Conservation (phyloP, 2,888 invertebrate genomes). For the Patella depressa region DNA sequence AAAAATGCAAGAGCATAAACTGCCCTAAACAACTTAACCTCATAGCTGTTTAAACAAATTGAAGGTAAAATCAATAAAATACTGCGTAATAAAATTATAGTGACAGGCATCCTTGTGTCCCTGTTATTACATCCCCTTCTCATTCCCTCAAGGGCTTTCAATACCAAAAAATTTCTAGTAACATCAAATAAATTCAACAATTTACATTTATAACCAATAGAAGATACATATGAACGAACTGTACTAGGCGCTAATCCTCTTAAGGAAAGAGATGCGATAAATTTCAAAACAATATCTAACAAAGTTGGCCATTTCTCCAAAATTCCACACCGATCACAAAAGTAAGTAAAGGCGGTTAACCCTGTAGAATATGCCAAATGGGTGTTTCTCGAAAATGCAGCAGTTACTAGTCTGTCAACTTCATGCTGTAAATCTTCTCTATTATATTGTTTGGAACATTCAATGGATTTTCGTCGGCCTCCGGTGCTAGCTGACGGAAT, state of each 20-base stretch:
- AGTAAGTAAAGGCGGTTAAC: background rate
- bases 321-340: background rate
- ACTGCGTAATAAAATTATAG: background rate
- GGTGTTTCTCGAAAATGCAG: background rate
- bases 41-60: background rate
- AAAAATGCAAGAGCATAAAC: background rate
- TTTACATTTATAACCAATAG: background rate
- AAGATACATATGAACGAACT: background rate
- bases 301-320: background rate
- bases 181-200: background rate
- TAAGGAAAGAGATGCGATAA: background rate
- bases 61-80: background rate
- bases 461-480: conserved; percentile 2
- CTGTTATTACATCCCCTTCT: background rate
- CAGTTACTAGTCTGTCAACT: background rate
- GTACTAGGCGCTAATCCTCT: background rate
- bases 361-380: background rate
- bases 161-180: background rate
- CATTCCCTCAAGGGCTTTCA: background rate
- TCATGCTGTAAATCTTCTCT: background rate
- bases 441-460: conserved; percentile 8
- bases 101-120: background rate
- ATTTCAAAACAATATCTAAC: background rate
- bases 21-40: background rate
- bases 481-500: conserved; percentile 18